Conservation (phyloP, 2,888 invertebrate species). For the Diaphora mendica region DNA sequence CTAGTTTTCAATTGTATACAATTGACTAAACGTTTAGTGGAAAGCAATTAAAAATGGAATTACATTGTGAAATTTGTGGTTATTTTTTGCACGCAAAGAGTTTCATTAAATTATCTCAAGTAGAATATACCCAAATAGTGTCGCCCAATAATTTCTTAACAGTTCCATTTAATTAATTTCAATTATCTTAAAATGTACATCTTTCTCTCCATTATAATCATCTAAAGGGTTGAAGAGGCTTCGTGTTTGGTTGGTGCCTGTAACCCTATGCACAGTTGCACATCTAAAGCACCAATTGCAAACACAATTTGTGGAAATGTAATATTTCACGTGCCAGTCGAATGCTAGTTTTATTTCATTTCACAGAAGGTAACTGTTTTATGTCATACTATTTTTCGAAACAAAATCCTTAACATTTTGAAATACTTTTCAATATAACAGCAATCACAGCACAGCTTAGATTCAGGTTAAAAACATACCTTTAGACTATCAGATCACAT, state of each 20-base stretch:
- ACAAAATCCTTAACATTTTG: not conserved
- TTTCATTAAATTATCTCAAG: not conserved
- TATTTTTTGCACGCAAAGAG: not conserved
- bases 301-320: not conserved
- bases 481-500: too few relatives aligned
- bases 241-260: not conserved
- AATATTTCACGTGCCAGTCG: not conserved
- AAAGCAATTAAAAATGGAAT: slow-evolving; percentile 22
- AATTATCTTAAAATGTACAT: too few relatives aligned
- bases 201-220: too few relatives aligned
- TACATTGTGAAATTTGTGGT: not conserved
- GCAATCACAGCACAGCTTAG: not conserved
- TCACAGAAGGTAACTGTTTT: not conserved
- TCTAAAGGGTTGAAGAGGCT: not conserved
- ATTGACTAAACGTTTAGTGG: slow-evolving; percentile 31
- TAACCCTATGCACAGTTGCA: too few relatives aligned
- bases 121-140: too few relatives aligned
- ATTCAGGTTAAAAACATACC: too few relatives aligned
- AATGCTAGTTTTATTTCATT: not conserved
- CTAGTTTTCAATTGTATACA: slow-evolving; percentile 61
- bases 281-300: too few relatives aligned
- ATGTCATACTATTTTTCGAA: not conserved
- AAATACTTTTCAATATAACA: not conserved
- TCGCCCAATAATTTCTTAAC: too few relatives aligned
- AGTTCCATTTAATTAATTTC: too few relatives aligned